A percentile compares a stretch with the other conserved stretches of the same genome.
phyloP scores from a whole-genome alignment of 2,888 invertebrate species.

The Graphium colonna region DNA sequence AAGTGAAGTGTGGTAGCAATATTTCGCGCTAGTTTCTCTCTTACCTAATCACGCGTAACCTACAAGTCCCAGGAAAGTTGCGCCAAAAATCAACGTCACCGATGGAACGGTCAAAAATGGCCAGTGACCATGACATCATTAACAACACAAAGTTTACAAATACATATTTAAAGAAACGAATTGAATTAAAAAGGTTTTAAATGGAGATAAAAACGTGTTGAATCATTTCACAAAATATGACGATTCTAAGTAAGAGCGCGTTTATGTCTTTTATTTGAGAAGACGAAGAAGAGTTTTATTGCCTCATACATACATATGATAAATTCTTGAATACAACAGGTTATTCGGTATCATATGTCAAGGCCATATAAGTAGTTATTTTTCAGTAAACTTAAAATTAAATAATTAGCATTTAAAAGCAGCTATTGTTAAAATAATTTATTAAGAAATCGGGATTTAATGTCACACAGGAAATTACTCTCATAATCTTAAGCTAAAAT shows the following conservation, averaged over 20 bases:
- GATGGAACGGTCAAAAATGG: constrained; percentile 19
- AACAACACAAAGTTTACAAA: neutral
- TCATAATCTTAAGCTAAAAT: neutral
- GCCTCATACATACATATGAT: no score
- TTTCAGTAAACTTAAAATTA: no score
- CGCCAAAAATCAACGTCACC: constrained; percentile 23
- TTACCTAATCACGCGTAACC: constrained; percentile 58
- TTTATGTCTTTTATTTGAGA: constrained; percentile 36
- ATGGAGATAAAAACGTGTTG: no score
- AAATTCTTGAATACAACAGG: no score
- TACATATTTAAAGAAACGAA: no score
- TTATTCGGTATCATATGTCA: no score
- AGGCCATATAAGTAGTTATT: no score
- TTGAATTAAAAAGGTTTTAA: no score
- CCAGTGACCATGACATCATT: constrained; percentile 27
- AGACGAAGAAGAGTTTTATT: neutral
- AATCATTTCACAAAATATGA: neutral
- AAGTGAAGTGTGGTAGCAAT: constrained; percentile 46
- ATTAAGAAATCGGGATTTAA: no score
- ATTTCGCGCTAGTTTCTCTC: constrained; percentile 54
- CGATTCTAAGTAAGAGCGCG: constrained; percentile 25
- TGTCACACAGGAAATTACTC: no score
- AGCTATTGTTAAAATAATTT: no score
- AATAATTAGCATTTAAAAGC: no score
- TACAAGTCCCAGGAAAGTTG: constrained; percentile 39